A percentile compares a stretch with the other conserved stretches of the same genome.
Conservation (phyloP, 2,888 invertebrate genomes). For the Cryptocephalus moraei region DNA sequence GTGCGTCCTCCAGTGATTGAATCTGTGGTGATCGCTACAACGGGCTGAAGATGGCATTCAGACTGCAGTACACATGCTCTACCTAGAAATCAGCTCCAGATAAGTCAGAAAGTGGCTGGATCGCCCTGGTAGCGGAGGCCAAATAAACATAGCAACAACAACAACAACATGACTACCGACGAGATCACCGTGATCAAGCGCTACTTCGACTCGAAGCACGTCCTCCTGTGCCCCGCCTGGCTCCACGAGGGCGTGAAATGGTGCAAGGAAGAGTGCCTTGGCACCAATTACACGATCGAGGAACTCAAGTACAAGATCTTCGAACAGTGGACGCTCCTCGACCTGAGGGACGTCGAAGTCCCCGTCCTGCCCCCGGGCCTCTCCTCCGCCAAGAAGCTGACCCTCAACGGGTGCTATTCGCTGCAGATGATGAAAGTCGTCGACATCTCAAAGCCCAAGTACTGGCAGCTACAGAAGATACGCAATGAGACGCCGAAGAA, state of each 20-base stretch:
- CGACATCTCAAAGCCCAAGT: conserved; percentile 49
- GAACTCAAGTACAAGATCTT: conserved; percentile 48
- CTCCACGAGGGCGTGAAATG: conserved; percentile 44
- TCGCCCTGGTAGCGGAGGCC: too few relatives aligned
- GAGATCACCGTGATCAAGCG: conserved; percentile 14
- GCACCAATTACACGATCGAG: conserved; percentile 34
- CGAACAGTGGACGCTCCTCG: conserved; percentile 57
- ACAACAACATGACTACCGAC: conserved; percentile 7
- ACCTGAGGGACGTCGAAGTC: conserved; percentile 52
- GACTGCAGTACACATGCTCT: too few relatives aligned
- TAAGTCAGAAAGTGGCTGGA: too few relatives aligned
- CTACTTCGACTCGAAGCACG: conserved; percentile 14
- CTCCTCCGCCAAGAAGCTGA: conserved; percentile 35
- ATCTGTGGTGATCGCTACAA: too few relatives aligned
- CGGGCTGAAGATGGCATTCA: too few relatives aligned
- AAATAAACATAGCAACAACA: not conserved
- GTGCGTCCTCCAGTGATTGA: too few relatives aligned
- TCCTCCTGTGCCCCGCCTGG: conserved; percentile 26
- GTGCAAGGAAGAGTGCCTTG: conserved; percentile 38
- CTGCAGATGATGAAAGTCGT: conserved; percentile 51
- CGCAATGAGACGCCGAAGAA: conserved; percentile 41
- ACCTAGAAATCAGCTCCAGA: too few relatives aligned
- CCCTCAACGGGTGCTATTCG: conserved; percentile 44
- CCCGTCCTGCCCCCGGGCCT: conserved; percentile 51
- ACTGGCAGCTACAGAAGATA: conserved; percentile 37